Conservation (phyloP, 2,113 vertebrate genomes). For the Probosciger aterrimus region DNA sequence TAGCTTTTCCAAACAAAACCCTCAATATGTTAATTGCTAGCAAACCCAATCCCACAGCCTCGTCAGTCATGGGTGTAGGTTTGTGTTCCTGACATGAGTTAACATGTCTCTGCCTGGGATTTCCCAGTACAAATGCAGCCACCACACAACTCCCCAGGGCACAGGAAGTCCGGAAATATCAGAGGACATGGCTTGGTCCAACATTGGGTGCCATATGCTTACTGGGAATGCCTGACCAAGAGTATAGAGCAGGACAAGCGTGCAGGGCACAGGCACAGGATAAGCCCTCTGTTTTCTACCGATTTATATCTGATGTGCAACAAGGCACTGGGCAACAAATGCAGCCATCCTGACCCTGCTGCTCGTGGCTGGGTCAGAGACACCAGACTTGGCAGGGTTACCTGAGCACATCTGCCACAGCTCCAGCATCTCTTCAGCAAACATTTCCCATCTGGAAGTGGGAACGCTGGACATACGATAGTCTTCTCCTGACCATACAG, state of each 20-base stretch:
- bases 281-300: neutral
- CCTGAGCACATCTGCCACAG: neutral
- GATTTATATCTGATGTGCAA: rapidly evolving
- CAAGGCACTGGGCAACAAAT: neutral
- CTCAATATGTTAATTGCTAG: slow-evolving; percentile 43
- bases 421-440: neutral
- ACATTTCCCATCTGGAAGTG: neutral
- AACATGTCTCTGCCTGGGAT: neutral
- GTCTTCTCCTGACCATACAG: neutral
- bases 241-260: neutral
- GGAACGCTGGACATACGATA: rapidly evolving
- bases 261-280: too few relatives aligned
- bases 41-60: neutral
- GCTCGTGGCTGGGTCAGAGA: rapidly evolving
- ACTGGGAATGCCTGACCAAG: neutral
- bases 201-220: rapidly evolving
- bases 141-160: too few relatives aligned
- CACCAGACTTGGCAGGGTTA: neutral
- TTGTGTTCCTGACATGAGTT: neutral
- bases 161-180: neutral
- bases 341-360: too few relatives aligned
- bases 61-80: neutral
- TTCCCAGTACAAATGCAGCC: neutral
- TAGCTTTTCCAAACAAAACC: slow-evolving; percentile 50
- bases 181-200: neutral